Evolutionary conservation across 2,797 vertebrate species (phyloP).

Genomic region (Anabas testudineus): DNA sequence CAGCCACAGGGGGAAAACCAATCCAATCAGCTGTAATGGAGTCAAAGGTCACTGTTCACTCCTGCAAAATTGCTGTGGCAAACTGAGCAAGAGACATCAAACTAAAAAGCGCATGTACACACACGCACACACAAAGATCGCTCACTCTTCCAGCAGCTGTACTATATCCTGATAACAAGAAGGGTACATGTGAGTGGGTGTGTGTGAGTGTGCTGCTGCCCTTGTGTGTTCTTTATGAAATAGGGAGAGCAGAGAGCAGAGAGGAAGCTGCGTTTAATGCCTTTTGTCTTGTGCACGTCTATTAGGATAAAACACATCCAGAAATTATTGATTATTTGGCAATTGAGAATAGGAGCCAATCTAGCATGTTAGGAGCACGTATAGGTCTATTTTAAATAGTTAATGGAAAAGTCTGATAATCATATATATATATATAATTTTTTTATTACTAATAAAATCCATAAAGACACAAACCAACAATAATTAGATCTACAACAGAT

Average conservation of each 20-base stretch:
- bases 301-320: slow-evolving; percentile 15
- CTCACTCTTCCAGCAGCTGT: slow-evolving; percentile 43
- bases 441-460: no score
- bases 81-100: slow-evolving; percentile 55
- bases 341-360: slow-evolving; percentile 8
- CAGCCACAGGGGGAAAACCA: slow-evolving; percentile 50
- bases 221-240: slow-evolving; percentile 52
- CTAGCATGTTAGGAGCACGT: background rate
- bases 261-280: slow-evolving; percentile 27
- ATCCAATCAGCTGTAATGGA: slow-evolving; percentile 83
- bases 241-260: slow-evolving; percentile 30
- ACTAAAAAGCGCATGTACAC: slow-evolving; percentile 37
- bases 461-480: no score
- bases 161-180: slow-evolving; percentile 64
- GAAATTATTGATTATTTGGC: slow-evolving; percentile 43
- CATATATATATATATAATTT: no score
- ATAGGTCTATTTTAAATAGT: no score
- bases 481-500: no score
- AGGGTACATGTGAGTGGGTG: slow-evolving; percentile 8
- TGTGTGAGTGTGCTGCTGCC: slow-evolving; percentile 34
- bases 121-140: slow-evolving; percentile 40
- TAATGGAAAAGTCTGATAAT: no score
- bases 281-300: slow-evolving; percentile 29
- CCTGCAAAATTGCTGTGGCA: slow-evolving; percentile 65
- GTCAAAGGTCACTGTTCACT: slow-evolving; percentile 82